Evolutionary conservation across 2,797 vertebrate species (phyloP).

Genomic region (Oryzias dopingdopingensis): DNA sequence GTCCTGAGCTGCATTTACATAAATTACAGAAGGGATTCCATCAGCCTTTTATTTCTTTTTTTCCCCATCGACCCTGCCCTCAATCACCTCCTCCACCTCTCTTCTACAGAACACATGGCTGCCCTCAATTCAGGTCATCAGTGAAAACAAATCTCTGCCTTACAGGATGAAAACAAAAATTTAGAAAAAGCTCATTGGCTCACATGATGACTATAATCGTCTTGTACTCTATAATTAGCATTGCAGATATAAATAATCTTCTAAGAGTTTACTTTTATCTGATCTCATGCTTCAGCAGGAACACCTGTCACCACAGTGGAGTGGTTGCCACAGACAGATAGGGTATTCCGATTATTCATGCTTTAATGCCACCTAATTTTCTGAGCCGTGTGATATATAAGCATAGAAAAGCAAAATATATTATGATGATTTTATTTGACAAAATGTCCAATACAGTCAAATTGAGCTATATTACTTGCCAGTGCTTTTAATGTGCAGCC

Average conservation of each 20-base stretch:
- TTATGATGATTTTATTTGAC: slow-evolving; percentile 40
- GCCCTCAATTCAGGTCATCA: slow-evolving; percentile 21
- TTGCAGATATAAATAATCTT: slow-evolving; percentile 23
- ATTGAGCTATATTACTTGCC: slow-evolving; percentile 33
- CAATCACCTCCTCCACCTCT: slow-evolving; percentile 33
- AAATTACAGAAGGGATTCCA: slow-evolving; percentile 38
- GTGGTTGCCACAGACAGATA: slow-evolving; percentile 9
- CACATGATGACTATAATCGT: slow-evolving; percentile 14
- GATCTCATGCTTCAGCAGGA: slow-evolving; percentile 16
- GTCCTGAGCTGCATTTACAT: slow-evolving; percentile 36
- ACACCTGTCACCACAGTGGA: slow-evolving; percentile 11
- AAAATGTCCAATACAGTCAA: slow-evolving; percentile 39
- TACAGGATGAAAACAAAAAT: slow-evolving; percentile 10
- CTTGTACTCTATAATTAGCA: slow-evolving; percentile 29
- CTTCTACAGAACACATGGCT: slow-evolving; percentile 9
- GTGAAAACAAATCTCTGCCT: slow-evolving; percentile 22
- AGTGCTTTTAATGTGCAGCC: slow-evolving; percentile 42
- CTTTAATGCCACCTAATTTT: slow-evolving; percentile 35
- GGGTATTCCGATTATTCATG: slow-evolving; percentile 34
- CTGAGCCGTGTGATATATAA: slow-evolving; percentile 17
- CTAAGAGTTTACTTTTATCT: slow-evolving; percentile 22
- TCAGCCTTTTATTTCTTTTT: slow-evolving; percentile 8
- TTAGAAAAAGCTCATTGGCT: slow-evolving; percentile 9
- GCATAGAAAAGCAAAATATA: slow-evolving; percentile 20
- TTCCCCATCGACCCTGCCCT: slow-evolving; percentile 2